Base-by-base conservation (phyloP, 2,113 vertebrate species). In the Anhinga rufa region DNA sequence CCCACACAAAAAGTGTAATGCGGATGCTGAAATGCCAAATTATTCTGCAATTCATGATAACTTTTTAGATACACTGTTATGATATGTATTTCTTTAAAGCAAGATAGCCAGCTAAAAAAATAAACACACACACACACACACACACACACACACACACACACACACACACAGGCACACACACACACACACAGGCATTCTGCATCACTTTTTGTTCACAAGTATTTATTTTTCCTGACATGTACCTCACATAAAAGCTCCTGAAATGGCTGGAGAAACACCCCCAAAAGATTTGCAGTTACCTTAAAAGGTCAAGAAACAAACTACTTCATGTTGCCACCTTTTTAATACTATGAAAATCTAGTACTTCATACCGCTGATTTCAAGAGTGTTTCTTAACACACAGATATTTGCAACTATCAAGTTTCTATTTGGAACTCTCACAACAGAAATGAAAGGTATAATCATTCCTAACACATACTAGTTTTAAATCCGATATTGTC, bases 61-160 rank as follows among this genome's bases (percentile, higher is more conserved):
- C 4, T 12, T 40, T 46, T 80, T 44, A 55, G 14, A 46, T 15
- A n/a, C 4, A 22, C 4, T 2, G 4, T 54, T 34, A 24, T 7
- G 6, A 3, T 12, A 26, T 3, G 5, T 21, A n/a, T 51, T 91
- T 85, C 9, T 40, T 90, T 69, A 51, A 85, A 79, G 14, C 10
- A 86, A 71, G 6, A 26, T 2, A 69, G n/a, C 0, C 4, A 14
- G 28, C 40, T 34, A 38, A 60, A 48, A 34, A 9, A 34, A 22
- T 42, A 42, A 13, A 42, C 12, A 42, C 14, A 42, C 14, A 42
- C 42, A 42, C 5, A 52, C 0, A 17, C 46, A 48, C 4, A 76
- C 5, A 52, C 0, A 17, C 46, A 48, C 4, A 76, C 5, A 52
- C 0, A 17, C 46, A 48, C 4, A 76, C 5, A 52, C 0, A 17